These are phyloP conservation scores for Deilephila elpenor DNA, from an alignment of 2,888 invertebrate genomes.

Conservation along the genomic window DNA sequence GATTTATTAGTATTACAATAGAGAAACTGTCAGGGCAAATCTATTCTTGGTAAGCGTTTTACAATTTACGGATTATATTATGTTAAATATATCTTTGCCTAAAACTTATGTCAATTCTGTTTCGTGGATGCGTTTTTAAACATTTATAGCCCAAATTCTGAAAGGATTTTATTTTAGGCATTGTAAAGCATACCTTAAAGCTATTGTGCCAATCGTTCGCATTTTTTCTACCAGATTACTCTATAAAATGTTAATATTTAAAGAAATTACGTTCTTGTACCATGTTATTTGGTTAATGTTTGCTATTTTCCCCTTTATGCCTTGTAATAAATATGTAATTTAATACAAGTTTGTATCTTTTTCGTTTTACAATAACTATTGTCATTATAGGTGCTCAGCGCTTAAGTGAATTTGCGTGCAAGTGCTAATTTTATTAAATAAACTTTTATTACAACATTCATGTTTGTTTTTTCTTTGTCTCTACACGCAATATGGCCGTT, in stretches of 20 bases:
- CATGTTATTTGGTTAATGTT: not conserved
- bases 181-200: too few species aligned
- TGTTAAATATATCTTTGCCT: too few species aligned
- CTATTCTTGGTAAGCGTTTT: too few species aligned
- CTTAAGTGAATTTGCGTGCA: slow-evolving; percentile 3
- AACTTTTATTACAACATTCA: not conserved
- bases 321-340: slow-evolving; percentile 3
- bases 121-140: too few species aligned
- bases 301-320: slow-evolving; percentile 5
- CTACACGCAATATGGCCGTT: not conserved
- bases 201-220: not conserved
- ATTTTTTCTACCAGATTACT: not conserved
- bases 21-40: too few species aligned
- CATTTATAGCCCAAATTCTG: too few species aligned
- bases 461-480: not conserved
- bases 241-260: not conserved
- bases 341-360: not conserved
- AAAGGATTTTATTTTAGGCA: too few species aligned
- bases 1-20: too few species aligned
- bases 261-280: not conserved
- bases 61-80: too few species aligned
- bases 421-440: slow-evolving; percentile 6
- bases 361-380: not conserved
- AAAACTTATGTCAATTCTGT: too few species aligned
- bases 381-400: not conserved